Evolutionary conservation across 2,888 invertebrate genomes (phyloP), one percentile per base, ranked within the genome.

Genomic region (Lithosia quadra): DNA sequence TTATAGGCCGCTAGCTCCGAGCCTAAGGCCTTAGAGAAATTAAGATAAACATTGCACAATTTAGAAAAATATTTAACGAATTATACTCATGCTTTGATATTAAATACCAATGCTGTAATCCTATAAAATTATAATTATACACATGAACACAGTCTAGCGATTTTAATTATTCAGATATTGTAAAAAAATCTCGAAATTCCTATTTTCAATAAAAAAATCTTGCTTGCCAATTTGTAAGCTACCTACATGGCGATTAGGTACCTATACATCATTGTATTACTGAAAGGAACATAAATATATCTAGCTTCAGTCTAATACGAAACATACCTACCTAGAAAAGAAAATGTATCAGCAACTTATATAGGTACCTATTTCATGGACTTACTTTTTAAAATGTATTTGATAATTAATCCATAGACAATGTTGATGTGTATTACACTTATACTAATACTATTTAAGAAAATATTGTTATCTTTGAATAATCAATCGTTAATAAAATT

Each of bases 401-500:
- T 8, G 3, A 10, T 34, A 34, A 34, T 10, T 34, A 34, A 34
- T 39, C 15, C 15, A n/a, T 15, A 39, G 15, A 43, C 7, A 18
- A 43, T 43, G 10, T 43, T 43, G 7, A 43, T 43, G 43, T 43
- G 18, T 57, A 67, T 15, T n/a, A 49, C 8, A 39, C 43, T 34
- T 56, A 39, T 56, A 49, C 36, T 57, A 63, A 13, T 61, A n/a
- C 18, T 9, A 49, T 9, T 33, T 68, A 65, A 65, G 63, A 55
- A 60, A 22, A 43, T 24, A 64, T 65, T 69, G 69, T 70, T 75
- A 80, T 59, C 68, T 71, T 43, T 73, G 68, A 72, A 71, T 77
- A 78, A 69, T 69, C 70, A 18, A 80, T 65, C 67, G 79, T 80
- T 78, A 79, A 65, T 76, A 76, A 78, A 78, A 67, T 66, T 71